Base-by-base conservation (phyloP, 2,888 invertebrate species). In the Parnassius apollo region DNA sequence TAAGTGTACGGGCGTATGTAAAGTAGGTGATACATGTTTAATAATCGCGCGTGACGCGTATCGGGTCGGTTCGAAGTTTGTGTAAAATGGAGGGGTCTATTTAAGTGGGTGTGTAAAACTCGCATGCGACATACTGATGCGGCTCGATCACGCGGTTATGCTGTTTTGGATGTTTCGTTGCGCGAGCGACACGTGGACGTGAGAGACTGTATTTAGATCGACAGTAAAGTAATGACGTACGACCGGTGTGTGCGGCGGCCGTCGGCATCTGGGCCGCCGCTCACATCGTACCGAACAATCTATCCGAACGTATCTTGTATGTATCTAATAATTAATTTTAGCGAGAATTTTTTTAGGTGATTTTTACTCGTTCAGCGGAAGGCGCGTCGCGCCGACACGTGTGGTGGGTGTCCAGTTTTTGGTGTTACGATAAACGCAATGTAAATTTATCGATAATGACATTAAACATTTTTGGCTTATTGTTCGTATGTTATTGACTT, bases 381-480 rank as follows among this genome's bases (percentile, higher is more conserved):
- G 79, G 75, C 76, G 78, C 95, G 95, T 66, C 73, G 86, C 88
- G 75, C 72, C 11, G 11, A 76, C 35, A 35, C 78, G 82, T 75
- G 73, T 76, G 80, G 81, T 80, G 83, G 81, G 80, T 80, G 86
- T 85, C 85, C 86, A 82, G 83, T 81, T 82, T 85, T 86, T 85
- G 89, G 86, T 90, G 88, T 90, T 86, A 83, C 81, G 80, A 81
- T 83, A 78, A 85, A 83, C 83, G 88, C 89, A 83, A 84, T 91
- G 91, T 91, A 91, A 85, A 91, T 87, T 89, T 89, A 91, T 86
- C 83, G 79, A 88, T 88, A 88, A 18, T 88, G 83, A 90, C 86
- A 91, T 91, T 91, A 91, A 90, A 91, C 88, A 86, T 88, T 91
- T 91, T 91, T 91, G 91, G 91, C 91, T 91, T 91, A 91, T 82